Evolutionary conservation across 1,140 invertebrate species (phyloP).

Genomic region (Aphelinus certus): DNA sequence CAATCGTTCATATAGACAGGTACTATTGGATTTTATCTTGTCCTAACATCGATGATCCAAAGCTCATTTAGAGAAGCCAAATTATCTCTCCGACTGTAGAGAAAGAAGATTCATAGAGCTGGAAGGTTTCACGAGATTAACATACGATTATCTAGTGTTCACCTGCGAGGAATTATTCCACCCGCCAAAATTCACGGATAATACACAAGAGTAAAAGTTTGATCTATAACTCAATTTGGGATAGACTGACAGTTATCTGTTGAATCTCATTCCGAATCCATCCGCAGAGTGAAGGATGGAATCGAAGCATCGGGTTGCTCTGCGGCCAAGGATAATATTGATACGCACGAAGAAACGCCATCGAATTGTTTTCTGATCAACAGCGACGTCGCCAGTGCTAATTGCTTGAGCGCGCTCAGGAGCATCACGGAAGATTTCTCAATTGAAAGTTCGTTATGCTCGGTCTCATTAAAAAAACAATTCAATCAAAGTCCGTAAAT

Average conservation of each 20-base stretch:
- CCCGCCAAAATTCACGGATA: slow-evolving; percentile 60
- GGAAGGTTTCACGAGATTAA: no score
- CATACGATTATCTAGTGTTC: slow-evolving; percentile 72
- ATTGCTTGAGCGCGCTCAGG: slow-evolving; percentile 60
- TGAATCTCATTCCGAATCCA: background rate
- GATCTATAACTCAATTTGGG: no score
- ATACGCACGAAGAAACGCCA: slow-evolving; percentile 48
- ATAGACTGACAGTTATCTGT: background rate
- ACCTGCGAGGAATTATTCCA: slow-evolving; percentile 71
- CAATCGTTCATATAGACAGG: slow-evolving; percentile 68
- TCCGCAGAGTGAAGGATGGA: no score
- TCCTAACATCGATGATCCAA: background rate
- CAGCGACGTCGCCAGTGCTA: slow-evolving; percentile 65
- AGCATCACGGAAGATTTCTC: slow-evolving; percentile 56
- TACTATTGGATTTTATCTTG: slow-evolving; percentile 41
- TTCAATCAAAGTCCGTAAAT: background rate
- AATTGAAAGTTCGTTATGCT: slow-evolving; percentile 40
- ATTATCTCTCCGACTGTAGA: slow-evolving; percentile 38
- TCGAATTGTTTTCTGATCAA: slow-evolving; percentile 72
- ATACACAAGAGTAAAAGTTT: no score
- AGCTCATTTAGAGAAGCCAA: slow-evolving; percentile 41
- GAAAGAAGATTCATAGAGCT: slow-evolving; percentile 49
- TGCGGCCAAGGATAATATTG: slow-evolving; percentile 12
- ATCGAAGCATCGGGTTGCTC: no score
- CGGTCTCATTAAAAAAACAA: background rate